Evolutionary conservation across 2,113 vertebrate genomes (phyloP).

Genomic region (Embiotoca jacksoni): DNA sequence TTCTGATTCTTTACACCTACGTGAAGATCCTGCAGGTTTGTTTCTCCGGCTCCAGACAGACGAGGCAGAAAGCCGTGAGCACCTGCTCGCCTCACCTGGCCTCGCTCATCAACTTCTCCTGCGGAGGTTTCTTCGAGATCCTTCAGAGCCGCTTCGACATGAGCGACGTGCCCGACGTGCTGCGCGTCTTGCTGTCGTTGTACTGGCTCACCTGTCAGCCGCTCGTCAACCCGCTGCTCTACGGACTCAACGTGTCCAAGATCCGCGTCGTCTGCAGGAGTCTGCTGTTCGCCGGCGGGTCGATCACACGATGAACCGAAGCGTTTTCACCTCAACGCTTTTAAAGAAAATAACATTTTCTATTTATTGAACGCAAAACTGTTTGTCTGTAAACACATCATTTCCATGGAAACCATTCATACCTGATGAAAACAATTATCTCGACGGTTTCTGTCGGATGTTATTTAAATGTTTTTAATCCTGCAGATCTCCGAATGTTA

Average conservation of each 20-base stretch:
- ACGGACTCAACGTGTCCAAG: conserved; percentile 14
- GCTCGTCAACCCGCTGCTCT: conserved; percentile 21
- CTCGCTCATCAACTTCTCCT: conserved; percentile 26
- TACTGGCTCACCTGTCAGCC: conserved; percentile 30
- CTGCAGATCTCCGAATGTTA: too few relatives aligned
- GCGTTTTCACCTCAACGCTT: too few relatives aligned
- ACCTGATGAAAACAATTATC: too few relatives aligned
- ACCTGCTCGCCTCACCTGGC: conserved; percentile 47
- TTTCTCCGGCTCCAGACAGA: conserved; percentile 13
- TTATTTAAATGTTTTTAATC: too few relatives aligned
- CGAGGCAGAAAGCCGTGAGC: conserved; percentile 16
- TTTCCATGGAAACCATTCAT: too few relatives aligned
- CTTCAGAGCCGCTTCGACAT: conserved; percentile 33
- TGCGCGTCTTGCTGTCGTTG: not conserved
- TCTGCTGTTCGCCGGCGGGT: conserved; percentile 1
- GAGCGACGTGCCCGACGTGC: not conserved
- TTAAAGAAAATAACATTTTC: too few relatives aligned
- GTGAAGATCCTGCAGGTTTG: conserved; percentile 27
- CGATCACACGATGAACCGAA: too few relatives aligned
- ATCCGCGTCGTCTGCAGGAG: not conserved
- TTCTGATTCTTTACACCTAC: conserved; percentile 38
- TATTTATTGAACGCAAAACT: too few relatives aligned
- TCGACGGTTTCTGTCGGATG: too few relatives aligned
- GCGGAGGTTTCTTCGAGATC: not conserved
- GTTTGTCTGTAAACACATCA: too few relatives aligned